These are phyloP conservation scores for Anguilla megastoma DNA, from an alignment of 2,797 vertebrate species.

Conservation along the genomic window DNA sequence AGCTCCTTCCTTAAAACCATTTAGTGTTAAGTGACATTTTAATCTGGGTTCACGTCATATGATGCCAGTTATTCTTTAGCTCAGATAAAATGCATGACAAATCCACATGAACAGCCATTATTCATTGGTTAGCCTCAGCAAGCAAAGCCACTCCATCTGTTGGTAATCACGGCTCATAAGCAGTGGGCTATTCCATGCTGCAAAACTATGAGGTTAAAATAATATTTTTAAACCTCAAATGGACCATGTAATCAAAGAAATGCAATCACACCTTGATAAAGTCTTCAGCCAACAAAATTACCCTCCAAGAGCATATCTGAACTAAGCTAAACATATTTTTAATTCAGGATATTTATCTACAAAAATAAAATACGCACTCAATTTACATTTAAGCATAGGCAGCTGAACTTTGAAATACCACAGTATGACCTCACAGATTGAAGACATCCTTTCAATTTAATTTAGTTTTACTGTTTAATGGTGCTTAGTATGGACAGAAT, in stretches of 20 bases:
- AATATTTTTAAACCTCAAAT: background rate
- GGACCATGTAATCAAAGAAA: background rate
- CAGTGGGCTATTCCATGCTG: background rate
- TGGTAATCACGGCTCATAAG: background rate
- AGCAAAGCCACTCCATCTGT: background rate
- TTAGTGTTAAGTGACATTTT: background rate
- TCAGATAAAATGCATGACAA: background rate
- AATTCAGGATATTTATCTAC: background rate
- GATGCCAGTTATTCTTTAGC: background rate
- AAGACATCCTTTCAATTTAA: background rate
- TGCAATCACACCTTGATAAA: conserved; percentile 9
- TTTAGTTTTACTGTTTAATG: background rate
- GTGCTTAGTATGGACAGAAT: background rate
- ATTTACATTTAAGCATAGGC: background rate
- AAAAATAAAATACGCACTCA: background rate
- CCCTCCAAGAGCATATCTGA: background rate
- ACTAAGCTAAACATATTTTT: background rate
- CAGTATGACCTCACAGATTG: background rate
- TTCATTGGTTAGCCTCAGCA: background rate
- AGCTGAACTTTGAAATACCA: background rate
- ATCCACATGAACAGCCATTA: background rate
- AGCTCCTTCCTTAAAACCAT: background rate
- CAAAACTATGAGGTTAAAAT: background rate
- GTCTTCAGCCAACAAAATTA: background rate
- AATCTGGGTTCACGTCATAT: background rate